Evolutionary conservation across 2,797 vertebrate genomes (phyloP).

Genomic region (Chelonia mydas): DNA sequence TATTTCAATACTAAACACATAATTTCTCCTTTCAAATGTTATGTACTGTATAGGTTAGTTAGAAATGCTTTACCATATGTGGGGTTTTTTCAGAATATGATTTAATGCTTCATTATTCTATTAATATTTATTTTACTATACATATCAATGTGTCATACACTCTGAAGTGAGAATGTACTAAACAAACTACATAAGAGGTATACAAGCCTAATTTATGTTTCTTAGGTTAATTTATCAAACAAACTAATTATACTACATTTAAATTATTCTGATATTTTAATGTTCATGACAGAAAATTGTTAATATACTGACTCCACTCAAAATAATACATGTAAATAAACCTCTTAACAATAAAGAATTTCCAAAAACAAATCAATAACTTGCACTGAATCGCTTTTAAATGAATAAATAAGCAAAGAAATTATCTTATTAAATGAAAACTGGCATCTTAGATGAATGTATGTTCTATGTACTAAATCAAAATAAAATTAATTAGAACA

Average conservation of each 20-base stretch:
- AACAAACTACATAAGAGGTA: background rate
- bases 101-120: slow-evolving; percentile 23
- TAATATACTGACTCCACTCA: background rate
- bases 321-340: background rate
- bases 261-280: background rate
- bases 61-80: slow-evolving; percentile 50
- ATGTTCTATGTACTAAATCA: background rate
- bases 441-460: background rate
- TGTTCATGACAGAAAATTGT: background rate
- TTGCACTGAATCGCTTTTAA: background rate
- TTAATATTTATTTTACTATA: slow-evolving; percentile 51
- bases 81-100: slow-evolving; percentile 28
- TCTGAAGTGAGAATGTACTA: slow-evolving; percentile 54
- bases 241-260: background rate
- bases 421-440: background rate
- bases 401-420: background rate
- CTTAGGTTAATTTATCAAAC: slow-evolving; percentile 21
- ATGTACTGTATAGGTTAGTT: slow-evolving; percentile 41
- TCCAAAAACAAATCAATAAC: background rate
- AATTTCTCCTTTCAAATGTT: slow-evolving; percentile 68
- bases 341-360: background rate
- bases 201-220: background rate
- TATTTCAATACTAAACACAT: slow-evolving; percentile 66
- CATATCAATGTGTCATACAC: slow-evolving; percentile 26
- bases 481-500: background rate